Evolutionary conservation across 1,140 invertebrate genomes (phyloP), one percentile per base, ranked within the genome.

Genomic region (Berghia stephanieae): DNA sequence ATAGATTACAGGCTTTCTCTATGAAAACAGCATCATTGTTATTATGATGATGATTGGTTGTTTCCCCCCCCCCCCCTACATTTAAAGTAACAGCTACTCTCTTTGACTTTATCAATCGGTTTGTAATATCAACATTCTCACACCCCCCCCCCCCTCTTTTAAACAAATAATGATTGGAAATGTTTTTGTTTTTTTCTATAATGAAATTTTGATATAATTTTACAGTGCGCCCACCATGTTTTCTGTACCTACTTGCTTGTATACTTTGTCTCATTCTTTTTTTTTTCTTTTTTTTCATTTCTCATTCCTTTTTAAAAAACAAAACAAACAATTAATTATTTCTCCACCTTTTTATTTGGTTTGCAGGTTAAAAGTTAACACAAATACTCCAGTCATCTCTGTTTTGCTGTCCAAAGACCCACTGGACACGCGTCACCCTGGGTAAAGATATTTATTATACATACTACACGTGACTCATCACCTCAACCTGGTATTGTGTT

Each of bases 341-440:
- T n/a, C 67, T 78, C 16, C 3, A 34, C 4, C 18, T 24, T 18
- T 73, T 24, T 8, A 44, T 10, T 43, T 75, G 44, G 66, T 55
- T 83, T 84, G 42, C 76, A 87, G 85, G 57, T 79, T 88, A n/a
- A 86, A 86, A 66, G 85, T 88, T 16, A 88, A 86, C 43, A 78
- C 81, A 67, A 84, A 88, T 69, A 82, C 86, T 34, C 85, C 86
- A 57, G 81, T 82, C 6, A 84, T 88, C 34, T 83, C 78, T n/a
- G 86, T 88, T 55, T 60, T 88, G 31, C 57, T 88, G 34, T 88
- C 86, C 13, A 86, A 86, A 75, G 83, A 83, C 46, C 81, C 79
- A 57, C 40, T 87, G 31, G 81, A 86, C 55, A 34, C 79, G 4
- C 76, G 38, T 66, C 79, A 85, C 63, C 81, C 83, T 31, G 84